Evolutionary conservation across 1,140 invertebrate species (phyloP), one percentile per base, ranked within the genome.

Genomic region (Oscheius sp.): DNA sequence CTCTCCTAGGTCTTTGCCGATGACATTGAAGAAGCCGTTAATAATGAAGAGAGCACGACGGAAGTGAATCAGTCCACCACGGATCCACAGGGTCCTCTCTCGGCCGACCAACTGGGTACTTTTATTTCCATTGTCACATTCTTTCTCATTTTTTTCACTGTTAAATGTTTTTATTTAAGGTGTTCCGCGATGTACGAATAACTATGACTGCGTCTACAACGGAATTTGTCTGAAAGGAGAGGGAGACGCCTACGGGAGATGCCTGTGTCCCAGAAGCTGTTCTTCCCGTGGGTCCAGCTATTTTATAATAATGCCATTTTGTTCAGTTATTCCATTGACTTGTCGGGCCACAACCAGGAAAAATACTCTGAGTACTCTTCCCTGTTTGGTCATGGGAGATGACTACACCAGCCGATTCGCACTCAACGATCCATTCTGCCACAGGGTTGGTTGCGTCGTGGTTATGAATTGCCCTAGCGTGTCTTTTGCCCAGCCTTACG

Each of bases 221-320:
- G 80, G 80, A 38, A 68, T 80, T 38, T 82, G 80, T 68, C 49
- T 79, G 18, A 73, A 74, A 45, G n/a, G n/a, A n/a, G 79, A 80
- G 49, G 38, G 63, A 3, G 62, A 69, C 23, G 77, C 78, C 2
- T 66, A 68, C 13, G 76, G 82, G 0, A 74, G 79, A 31, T 82
- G 80, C 65, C 36, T 82, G 46, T 82, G 80, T 55, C 80, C 80
- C 1, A 78, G 70, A 35, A 80, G 80, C 63, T 82, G 80, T 77
- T 78, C 79, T 52, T 36, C 79, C 23, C 80, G 82, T 82, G 66
- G 65, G 74, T 67, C 46, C 31, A 3, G 29, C 13, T 0, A 13
- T 26, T 18, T 73, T 0, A 18, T 38, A 67, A 73, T 38, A 65
- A 35, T 75, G 18, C 32, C 15, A 34, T 66, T 46, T 13, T 10